These are phyloP conservation scores for Rousettus leschenaultii DNA, from an alignment of 2,113 vertebrate genomes.

Conservation along the genomic window DNA sequence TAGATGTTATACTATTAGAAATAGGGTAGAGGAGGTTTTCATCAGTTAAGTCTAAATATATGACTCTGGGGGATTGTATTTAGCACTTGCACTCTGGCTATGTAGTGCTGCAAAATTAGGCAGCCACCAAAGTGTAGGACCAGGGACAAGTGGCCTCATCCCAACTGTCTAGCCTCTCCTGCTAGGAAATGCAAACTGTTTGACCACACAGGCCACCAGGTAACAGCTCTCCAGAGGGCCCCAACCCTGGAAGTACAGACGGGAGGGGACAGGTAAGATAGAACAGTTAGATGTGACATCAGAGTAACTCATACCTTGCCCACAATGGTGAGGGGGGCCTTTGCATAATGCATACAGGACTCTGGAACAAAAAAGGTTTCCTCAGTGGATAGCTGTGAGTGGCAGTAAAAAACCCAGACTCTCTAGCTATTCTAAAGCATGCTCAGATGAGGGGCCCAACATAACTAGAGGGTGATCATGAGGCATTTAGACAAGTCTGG, in stretches of 20 bases:
- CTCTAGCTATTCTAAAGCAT: not conserved
- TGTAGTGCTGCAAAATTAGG: constrained; percentile 46
- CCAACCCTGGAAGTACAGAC: not conserved
- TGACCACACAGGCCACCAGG: not conserved
- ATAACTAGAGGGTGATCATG: not conserved
- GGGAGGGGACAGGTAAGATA: not conserved
- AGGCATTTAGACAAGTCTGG: not conserved
- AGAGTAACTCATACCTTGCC: not conserved
- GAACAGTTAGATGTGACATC: not conserved
- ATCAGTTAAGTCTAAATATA: not conserved
- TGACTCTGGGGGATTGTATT: not conserved
- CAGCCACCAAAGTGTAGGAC: constrained; percentile 36
- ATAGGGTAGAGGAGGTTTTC: not conserved
- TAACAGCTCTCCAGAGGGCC: not conserved
- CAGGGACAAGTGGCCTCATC: constrained; percentile 17
- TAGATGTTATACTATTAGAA: not conserved
- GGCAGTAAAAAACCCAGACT: not conserved
- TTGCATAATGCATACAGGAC: not conserved
- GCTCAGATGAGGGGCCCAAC: not conserved
- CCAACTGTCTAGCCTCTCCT: not conserved
- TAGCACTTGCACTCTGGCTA: not conserved
- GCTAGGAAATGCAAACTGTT: not conserved
- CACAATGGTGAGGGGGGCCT: not conserved
- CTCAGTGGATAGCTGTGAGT: not conserved
- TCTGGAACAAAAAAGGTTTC: not conserved